These are phyloP conservation scores for Ageneiosus marmoratus DNA, from an alignment of 2,113 vertebrate species.

Conservation along the genomic window DNA sequence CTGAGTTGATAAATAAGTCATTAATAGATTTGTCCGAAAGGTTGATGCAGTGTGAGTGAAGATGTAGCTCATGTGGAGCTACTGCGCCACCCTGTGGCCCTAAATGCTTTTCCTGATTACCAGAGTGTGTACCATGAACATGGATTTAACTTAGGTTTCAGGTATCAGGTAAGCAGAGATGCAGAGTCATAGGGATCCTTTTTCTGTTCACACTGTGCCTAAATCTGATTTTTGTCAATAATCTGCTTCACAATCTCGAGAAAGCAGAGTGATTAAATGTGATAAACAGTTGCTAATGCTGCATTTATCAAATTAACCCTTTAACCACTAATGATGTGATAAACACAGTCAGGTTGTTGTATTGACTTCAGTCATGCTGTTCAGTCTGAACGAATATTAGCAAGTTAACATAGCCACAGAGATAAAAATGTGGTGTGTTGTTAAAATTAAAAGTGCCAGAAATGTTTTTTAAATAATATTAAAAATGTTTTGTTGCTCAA, in stretches of 20 bases:
- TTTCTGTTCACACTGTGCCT: neutral
- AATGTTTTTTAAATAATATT: neutral
- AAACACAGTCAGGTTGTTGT: slow-evolving; percentile 18
- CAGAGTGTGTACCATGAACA: neutral
- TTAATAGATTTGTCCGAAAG: slow-evolving; percentile 62
- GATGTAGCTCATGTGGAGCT: slow-evolving; percentile 56
- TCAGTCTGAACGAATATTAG: slow-evolving; percentile 10
- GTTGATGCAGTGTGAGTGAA: slow-evolving; percentile 11
- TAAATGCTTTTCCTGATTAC: neutral
- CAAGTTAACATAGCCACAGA: neutral
- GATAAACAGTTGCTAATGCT: neutral
- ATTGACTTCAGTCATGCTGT: slow-evolving; percentile 23
- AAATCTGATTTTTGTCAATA: neutral
- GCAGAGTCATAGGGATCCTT: neutral
- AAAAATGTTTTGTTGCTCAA: neutral
- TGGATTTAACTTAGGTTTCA: neutral
- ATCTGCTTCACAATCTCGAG: neutral
- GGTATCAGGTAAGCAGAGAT: slow-evolving; percentile 4
- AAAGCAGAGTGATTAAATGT: neutral
- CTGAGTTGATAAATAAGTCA: slow-evolving; percentile 52
- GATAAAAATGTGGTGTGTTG: neutral
- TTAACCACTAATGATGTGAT: slow-evolving; percentile 5
- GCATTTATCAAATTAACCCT: slow-evolving; percentile 22
- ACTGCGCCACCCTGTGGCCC: slow-evolving; percentile 62
- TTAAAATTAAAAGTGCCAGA: neutral